Conservation (phyloP, 2,113 vertebrate species). For the Onychostoma macrolepis region DNA sequence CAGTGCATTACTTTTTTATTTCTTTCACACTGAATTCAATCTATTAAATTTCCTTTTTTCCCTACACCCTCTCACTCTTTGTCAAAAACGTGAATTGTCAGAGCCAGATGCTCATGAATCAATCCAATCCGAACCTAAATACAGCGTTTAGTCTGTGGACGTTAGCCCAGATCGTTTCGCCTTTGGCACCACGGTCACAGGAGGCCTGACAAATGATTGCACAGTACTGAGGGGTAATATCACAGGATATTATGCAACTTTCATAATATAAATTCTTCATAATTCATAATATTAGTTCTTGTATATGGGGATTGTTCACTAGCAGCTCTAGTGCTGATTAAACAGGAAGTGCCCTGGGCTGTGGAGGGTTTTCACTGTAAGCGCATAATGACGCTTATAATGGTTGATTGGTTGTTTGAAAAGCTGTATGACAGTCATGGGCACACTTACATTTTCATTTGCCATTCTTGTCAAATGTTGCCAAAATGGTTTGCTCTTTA, state of each 20-base stretch:
- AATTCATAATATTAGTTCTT: conserved; percentile 38
- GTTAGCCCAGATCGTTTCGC: conserved; percentile 3
- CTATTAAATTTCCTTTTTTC: not conserved
- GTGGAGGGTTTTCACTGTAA: conserved; percentile 2
- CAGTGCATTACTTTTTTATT: not conserved
- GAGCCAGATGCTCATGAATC: conserved; percentile 18
- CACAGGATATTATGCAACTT: conserved; percentile 27
- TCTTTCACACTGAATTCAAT: conserved; percentile 12
- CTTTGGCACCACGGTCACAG: not conserved
- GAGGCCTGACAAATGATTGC: conserved; percentile 20
- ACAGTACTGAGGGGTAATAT: conserved; percentile 33
- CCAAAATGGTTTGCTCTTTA: not conserved
- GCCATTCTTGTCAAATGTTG: not conserved
- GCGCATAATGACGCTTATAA: not conserved
- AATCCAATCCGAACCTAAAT: conserved; percentile 1
- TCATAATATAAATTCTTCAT: conserved; percentile 20
- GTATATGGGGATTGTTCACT: not conserved
- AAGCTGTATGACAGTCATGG: not conserved
- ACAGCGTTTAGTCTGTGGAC: conserved; percentile 6
- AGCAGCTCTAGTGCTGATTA: conserved; percentile 46
- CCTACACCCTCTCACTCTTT: not conserved
- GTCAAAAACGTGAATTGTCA: not conserved
- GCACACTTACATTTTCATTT: not conserved
- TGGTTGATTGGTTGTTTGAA: conserved; percentile 18
- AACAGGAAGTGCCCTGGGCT: conserved; percentile 53